Conservation (phyloP, 2,888 invertebrate species). For the Philopedon plagiatum region DNA sequence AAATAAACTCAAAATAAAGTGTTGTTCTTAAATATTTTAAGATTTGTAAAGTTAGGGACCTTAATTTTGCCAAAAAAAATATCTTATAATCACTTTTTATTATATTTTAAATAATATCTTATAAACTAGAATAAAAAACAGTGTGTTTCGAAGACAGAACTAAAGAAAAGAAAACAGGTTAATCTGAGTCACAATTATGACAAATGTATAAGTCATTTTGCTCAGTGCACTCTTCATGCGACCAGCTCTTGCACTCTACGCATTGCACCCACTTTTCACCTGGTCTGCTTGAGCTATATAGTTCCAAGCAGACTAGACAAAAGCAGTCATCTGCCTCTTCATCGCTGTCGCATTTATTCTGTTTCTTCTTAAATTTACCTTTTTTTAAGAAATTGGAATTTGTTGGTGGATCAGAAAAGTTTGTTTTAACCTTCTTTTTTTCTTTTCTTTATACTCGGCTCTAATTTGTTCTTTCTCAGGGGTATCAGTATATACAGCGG, state of each 20-base stretch:
- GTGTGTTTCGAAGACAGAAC: too few species aligned
- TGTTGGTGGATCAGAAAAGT: background rate
- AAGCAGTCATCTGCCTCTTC: background rate
- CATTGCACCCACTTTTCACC: slow-evolving; percentile 49
- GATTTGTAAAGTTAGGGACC: too few species aligned
- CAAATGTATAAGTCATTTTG: slow-evolving; percentile 40
- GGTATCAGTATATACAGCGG: background rate
- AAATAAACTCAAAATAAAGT: too few species aligned
- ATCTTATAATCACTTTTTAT: too few species aligned
- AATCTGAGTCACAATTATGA: slow-evolving; percentile 24
- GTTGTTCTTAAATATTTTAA: too few species aligned
- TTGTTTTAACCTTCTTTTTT: background rate
- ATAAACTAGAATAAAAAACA: too few species aligned
- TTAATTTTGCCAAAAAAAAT: too few species aligned
- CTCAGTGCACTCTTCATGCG: slow-evolving; percentile 46
- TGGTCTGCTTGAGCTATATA: slow-evolving; percentile 20
- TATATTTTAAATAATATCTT: too few species aligned
- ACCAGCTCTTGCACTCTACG: slow-evolving; percentile 46
- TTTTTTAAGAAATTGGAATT: background rate
- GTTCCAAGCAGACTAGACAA: background rate
- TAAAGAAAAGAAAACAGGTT: too few species aligned
- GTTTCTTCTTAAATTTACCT: background rate
- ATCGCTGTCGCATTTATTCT: background rate
- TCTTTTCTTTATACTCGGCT: background rate
- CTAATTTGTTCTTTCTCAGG: background rate